Evolutionary conservation across 2,113 vertebrate genomes (phyloP).

Genomic region (Opisthocomus hoazin): DNA sequence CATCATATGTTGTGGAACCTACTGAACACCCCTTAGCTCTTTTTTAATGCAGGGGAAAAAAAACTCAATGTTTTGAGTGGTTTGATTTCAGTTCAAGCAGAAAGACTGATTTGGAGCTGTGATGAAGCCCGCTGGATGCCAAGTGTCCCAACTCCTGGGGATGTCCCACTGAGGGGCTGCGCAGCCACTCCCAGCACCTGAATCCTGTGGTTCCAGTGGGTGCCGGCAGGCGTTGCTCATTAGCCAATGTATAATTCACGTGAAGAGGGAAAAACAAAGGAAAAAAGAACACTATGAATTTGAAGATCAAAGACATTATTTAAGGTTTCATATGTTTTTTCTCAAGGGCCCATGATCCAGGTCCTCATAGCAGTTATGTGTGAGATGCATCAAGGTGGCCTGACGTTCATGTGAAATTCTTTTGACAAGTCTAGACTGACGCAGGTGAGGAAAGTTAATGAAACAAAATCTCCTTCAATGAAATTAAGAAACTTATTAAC

Average conservation of each 20-base stretch:
- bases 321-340: neutral
- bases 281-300: neutral
- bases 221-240: rapidly evolving
- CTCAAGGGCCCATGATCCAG: rapidly evolving
- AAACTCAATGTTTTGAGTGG: neutral
- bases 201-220: neutral
- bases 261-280: neutral
- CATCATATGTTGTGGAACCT: neutral
- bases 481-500: slow-evolving; percentile 50
- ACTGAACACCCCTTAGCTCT: neutral
- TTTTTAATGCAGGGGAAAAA: neutral
- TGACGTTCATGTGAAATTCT: neutral
- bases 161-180: neutral
- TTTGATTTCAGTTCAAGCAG: neutral
- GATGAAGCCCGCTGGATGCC: rapidly evolving
- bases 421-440: neutral
- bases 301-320: neutral
- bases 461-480: slow-evolving; percentile 2
- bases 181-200: rapidly evolving
- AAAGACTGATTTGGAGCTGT: neutral
- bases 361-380: neutral
- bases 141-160: neutral
- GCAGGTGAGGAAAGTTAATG: neutral
- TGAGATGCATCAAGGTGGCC: neutral
- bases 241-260: neutral